Evolutionary conservation across 2,113 vertebrate genomes (phyloP).

Genomic region (Alosa alosa): DNA sequence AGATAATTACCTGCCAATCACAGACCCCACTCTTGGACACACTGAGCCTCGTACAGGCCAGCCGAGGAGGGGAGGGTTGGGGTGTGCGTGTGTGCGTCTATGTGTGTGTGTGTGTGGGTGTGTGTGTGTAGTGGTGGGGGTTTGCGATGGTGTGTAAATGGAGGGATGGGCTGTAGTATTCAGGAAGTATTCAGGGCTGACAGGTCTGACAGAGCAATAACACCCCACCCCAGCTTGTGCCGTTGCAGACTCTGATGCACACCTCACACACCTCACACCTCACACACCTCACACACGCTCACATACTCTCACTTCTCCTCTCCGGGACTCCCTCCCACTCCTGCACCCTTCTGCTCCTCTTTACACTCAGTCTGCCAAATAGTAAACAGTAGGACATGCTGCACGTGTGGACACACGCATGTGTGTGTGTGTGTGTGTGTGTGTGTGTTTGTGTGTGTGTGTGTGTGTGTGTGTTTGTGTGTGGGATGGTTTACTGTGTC

Average conservation of each 20-base stretch:
- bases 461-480: background rate
- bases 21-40: background rate
- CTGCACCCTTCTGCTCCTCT: background rate
- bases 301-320: conserved; percentile 24
- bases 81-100: background rate
- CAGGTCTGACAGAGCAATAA: conserved; percentile 67
- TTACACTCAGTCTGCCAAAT: background rate
- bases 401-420: background rate
- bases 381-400: background rate
- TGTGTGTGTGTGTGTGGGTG: background rate
- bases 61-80: background rate
- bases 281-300: background rate
- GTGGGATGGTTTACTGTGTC: conserved; percentile 20
- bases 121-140: background rate
- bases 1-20: conserved; percentile 53
- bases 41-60: background rate
- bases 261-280: background rate
- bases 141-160: background rate
- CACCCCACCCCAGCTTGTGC: conserved; percentile 43
- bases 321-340: conserved; percentile 21
- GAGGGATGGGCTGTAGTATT: too few species aligned
- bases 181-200: conserved; percentile 48
- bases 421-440: background rate
- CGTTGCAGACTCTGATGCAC: background rate
- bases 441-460: background rate